Evolutionary conservation across 2,113 vertebrate species (phyloP), one percentile per base, ranked within the genome.

Genomic region (Himantopus leucocephalus): DNA sequence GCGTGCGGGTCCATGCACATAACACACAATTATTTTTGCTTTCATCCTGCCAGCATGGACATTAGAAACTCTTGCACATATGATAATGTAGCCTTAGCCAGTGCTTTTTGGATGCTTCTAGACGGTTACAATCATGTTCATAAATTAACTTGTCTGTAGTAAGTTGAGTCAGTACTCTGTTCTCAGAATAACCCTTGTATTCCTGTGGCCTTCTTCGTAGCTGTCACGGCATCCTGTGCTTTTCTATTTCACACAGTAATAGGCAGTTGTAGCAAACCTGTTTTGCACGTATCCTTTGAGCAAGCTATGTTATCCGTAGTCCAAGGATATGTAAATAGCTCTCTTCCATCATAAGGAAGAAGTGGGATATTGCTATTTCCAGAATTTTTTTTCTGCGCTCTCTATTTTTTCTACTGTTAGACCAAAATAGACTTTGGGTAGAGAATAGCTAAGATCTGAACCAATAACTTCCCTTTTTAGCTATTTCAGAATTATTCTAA

Each of bases 1-100:
- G 12, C 21, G 5, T 52, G 22, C 2, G 37, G 4, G 32, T 34
- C 19, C 6, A 1, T 29, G 26, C 19, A 32, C 2, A 0, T 59
- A 84, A 35, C 12, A 19, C 8, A 14, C 11, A 39, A 1, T 41
- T 63, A n/a, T 16, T 85, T 43, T 9, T 8, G 18, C 45, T 64
- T 85, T 75, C 53, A 72, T 85, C 26, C 48, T 90, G 34, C 4
- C 48, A 70, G 35, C 6, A 7, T 47, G 52, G 67, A 6, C 8
- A 15, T 45, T 12, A 74, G 45, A 72, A 77, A 43, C 26, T n/a
- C 56, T 32, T 60, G 22, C 0, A 2, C 8, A 3, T 43, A 10
- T 32, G 41, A 34, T 50, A 5, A 5, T 11, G 8, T 45, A 62
- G 43, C 32, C 20, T 67, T 72, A 82, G 26, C 39, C 43, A 45